phyloP scores from a whole-genome alignment of 2,888 invertebrate species.

The Synergus laeviventris region DNA sequence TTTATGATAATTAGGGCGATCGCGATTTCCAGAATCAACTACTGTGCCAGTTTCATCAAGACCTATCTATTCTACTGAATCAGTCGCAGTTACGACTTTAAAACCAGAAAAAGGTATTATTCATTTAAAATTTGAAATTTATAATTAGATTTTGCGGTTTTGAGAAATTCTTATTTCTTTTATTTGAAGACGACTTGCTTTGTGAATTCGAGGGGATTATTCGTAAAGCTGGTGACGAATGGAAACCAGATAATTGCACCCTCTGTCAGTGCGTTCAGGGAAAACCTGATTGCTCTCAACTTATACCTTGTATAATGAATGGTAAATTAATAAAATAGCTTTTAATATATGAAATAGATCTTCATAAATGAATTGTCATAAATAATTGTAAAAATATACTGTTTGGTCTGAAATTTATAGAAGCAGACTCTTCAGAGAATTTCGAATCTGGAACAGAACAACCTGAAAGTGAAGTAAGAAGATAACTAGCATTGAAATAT shows the following conservation, averaged over 20 bases:
- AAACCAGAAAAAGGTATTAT: background rate
- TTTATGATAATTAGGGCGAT: constrained; percentile 9
- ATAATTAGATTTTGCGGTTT: background rate
- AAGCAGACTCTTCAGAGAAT: constrained; percentile 38
- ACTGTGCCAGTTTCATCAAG: background rate
- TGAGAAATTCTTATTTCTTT: background rate
- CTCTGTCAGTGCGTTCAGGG: constrained; percentile 84
- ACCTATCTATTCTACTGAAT: constrained; percentile 1
- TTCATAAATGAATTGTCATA: background rate
- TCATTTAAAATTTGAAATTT: background rate
- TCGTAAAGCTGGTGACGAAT: constrained; percentile 79
- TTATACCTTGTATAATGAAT: constrained; percentile 49
- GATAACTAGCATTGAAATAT: background rate
- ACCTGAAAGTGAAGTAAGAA: constrained; percentile 47
- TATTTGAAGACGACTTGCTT: background rate
- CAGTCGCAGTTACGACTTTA: background rate
- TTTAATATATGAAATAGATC: too few species aligned
- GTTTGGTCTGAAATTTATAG: background rate
- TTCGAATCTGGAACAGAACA: constrained; percentile 42
- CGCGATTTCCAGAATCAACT: constrained; percentile 14
- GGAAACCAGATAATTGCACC: constrained; percentile 84
- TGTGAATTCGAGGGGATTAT: constrained; percentile 58
- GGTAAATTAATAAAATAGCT: background rate
- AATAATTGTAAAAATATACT: background rate
- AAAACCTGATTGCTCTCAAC: constrained; percentile 77